Conservation (phyloP, 2,797 vertebrate genomes). For the Sebastes steindachneri region DNA sequence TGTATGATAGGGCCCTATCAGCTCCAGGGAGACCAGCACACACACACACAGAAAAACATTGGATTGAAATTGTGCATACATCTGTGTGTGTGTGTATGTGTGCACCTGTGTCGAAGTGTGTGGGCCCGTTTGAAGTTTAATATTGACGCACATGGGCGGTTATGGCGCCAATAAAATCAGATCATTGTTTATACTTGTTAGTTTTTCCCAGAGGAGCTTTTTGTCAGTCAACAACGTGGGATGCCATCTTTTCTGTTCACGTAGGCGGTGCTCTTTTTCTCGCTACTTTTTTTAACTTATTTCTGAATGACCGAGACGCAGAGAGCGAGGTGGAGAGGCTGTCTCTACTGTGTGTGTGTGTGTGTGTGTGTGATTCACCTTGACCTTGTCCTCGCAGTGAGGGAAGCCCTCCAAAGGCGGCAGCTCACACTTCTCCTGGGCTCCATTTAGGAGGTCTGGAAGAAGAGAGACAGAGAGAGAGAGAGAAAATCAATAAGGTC, state of each 20-base stretch:
- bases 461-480: slow-evolving; percentile 31
- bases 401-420: slow-evolving; percentile 97
- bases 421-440: slow-evolving; percentile 98
- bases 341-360: slow-evolving; percentile 16
- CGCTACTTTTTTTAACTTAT: background rate
- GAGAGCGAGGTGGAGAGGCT: background rate
- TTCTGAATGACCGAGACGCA: background rate
- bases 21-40: slow-evolving; percentile 26
- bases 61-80: background rate
- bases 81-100: background rate
- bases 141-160: background rate
- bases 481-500: slow-evolving; percentile 53
- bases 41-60: background rate
- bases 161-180: background rate
- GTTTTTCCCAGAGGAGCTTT: background rate
- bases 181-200: background rate
- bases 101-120: background rate
- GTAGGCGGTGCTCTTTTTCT: background rate
- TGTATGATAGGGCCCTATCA: slow-evolving; percentile 51
- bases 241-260: background rate
- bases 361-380: slow-evolving; percentile 82
- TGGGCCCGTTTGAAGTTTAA: background rate
- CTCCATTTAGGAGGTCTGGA: slow-evolving; percentile 96
- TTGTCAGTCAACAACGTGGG: background rate
- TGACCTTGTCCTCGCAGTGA: slow-evolving; percentile 97